Conservation (phyloP, 2,888 invertebrate genomes). For the Agonopterix arenella region DNA sequence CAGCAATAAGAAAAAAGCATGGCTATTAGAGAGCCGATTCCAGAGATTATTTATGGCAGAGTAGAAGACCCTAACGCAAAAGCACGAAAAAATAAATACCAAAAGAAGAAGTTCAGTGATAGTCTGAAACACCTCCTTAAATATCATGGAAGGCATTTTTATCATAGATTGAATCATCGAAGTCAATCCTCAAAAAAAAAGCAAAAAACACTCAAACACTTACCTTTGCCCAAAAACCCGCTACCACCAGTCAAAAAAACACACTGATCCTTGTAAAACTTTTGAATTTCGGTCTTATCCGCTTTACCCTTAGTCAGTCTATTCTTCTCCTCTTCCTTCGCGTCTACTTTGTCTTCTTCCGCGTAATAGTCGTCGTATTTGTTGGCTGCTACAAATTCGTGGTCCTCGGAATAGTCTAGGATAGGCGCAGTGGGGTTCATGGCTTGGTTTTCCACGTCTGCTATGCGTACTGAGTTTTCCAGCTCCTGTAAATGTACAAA, state of each 20-base stretch:
- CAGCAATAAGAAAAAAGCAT: too few species aligned
- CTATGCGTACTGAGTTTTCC: slow-evolving; percentile 49
- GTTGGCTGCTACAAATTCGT: slow-evolving; percentile 68
- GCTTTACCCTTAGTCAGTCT: slow-evolving; percentile 64
- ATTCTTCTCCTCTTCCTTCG: slow-evolving; percentile 64
- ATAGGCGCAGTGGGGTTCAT: slow-evolving; percentile 62
- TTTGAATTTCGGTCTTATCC: slow-evolving; percentile 48
- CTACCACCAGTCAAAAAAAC: slow-evolving; percentile 69
- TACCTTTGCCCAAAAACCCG: slow-evolving; percentile 70
- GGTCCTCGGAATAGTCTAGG: slow-evolving; percentile 71
- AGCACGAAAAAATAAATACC: too few species aligned
- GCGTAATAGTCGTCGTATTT: slow-evolving; percentile 66
- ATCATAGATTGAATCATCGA: not conserved
- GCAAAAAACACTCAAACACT: slow-evolving; percentile 25
- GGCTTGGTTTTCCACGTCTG: slow-evolving; percentile 52
- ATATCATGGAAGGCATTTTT: too few species aligned
- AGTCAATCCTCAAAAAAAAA: slow-evolving; percentile 1
- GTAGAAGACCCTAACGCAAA: too few species aligned
- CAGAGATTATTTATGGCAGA: too few species aligned
- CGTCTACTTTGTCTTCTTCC: slow-evolving; percentile 60
- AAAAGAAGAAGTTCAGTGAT: too few species aligned
- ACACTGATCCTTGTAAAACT: slow-evolving; percentile 61
- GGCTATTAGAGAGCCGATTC: too few species aligned
- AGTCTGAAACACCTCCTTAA: too few species aligned
- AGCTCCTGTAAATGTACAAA: slow-evolving; percentile 38